A percentile compares a stretch with the other conserved stretches of the same genome.
Evolutionary conservation across 2,888 invertebrate species (phyloP).

Genomic region (Schrankia costaestrigalis): DNA sequence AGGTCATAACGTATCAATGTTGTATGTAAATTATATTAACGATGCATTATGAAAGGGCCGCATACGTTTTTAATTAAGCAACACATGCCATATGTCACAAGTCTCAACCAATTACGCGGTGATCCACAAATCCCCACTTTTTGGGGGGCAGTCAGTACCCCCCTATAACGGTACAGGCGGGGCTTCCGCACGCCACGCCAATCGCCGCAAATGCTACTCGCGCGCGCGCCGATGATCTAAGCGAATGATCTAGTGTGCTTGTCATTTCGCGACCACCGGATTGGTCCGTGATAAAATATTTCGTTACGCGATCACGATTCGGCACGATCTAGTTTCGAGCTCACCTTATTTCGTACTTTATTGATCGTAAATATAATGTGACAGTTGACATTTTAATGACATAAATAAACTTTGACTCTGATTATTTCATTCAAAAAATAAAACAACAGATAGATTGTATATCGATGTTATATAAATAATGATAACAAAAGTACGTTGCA

Average conservation of each 20-base stretch:
- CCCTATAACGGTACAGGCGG: conserved; percentile 78
- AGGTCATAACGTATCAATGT: conserved; percentile 27
- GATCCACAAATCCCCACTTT: conserved; percentile 74
- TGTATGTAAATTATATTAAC: conserved; percentile 42
- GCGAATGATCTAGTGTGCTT: conserved; percentile 76
- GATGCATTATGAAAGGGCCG: conserved; percentile 42
- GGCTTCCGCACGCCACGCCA: conserved; percentile 69
- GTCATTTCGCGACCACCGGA: conserved; percentile 74
- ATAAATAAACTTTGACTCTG: conserved; percentile 55
- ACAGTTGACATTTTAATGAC: conserved; percentile 41
- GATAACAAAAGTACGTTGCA: conserved; percentile 32
- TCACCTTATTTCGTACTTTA: conserved; percentile 38
- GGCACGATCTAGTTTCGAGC: conserved; percentile 58
- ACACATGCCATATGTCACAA: conserved; percentile 68
- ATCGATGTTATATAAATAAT: conserved; percentile 32
- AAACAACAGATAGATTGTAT: conserved; percentile 13
- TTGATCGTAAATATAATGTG: conserved; percentile 41
- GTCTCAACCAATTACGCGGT: conserved; percentile 51
- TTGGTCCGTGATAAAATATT: conserved; percentile 65
- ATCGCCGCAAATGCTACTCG: conserved; percentile 64
- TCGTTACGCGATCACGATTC: conserved; percentile 50
- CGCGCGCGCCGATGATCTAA: conserved; percentile 66
- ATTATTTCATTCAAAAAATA: conserved; percentile 29
- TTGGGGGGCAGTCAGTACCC: conserved; percentile 71
- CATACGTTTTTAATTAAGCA: conserved; percentile 59